Evolutionary conservation across 2,888 invertebrate genomes (phyloP), one percentile per base, ranked within the genome.

Genomic region (Leptopilina syphax): DNA sequence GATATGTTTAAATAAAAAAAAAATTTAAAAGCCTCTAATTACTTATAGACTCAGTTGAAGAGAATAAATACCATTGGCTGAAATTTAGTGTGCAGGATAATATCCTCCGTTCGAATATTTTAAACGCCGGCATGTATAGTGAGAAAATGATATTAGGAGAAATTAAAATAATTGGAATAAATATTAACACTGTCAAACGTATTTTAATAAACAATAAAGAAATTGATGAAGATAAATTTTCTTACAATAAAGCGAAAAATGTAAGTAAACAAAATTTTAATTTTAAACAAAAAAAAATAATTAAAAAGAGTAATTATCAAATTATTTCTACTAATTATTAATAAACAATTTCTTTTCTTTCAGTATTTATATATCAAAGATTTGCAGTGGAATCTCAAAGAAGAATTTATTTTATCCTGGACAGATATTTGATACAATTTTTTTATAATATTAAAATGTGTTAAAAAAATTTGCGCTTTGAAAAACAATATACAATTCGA

Each of bases 121-220:
- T 79, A 3, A 76, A 78, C 27, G 18, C 60, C 10, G 82, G 80
- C 12, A 13, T n/a, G 6, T 79, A 65, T 27, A 50, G 50, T 12
- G 73, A 65, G 4, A 60, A 18, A 47, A 79, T 79, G 78, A 87
- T 79, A 44, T 87, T 92, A 1, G 88, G 87, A 10, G 85, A 83
- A 82, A 85, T 92, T 67, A 82, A 87, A 80, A 86, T 92, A 41
- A 85, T 91, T 86, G 92, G 92, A 3, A 67, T 92, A 8, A 73
- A 86, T 9, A 88, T 92, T 0, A 84, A 83, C 9, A 78, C 80
- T 65, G 91, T 92, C 10, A 83, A 73, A 8, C 83, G 92, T 5
- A 91, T 92, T 81, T 85, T 87, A 12, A 10, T 18, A 1, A 24
- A 44, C 79, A 12, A n/a, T 10, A 10, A 57, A 41, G 73, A 73